A percentile compares a stretch with the other conserved stretches of the same genome.
Conservation (phyloP, 2,113 vertebrate species). For the Mustela lutreola region DNA sequence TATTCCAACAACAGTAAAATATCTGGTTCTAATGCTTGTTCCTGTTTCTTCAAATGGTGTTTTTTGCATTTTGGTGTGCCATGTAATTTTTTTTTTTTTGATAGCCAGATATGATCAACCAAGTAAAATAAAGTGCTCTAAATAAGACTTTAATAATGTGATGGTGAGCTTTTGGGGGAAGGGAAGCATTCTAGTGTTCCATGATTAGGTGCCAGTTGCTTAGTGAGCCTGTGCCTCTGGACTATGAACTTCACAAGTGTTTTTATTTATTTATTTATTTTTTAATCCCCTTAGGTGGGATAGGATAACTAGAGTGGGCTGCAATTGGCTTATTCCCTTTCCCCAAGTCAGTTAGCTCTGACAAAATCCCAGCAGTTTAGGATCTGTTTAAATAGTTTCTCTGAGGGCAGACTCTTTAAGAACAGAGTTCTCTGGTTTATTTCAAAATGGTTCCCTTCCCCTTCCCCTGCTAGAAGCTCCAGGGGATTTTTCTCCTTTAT, state of each 20-base stretch:
- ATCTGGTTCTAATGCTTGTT: neutral
- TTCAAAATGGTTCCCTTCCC: neutral
- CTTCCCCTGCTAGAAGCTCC: neutral
- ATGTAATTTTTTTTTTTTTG: neutral
- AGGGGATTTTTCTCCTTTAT: neutral
- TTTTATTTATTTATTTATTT: neutral
- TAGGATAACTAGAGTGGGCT: neutral
- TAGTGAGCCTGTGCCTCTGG: neutral
- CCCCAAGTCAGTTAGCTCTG: neutral
- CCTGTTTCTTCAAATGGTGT: neutral
- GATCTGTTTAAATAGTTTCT: neutral
- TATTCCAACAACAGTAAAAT: neutral
- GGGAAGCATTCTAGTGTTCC: neutral
- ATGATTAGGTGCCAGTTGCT: neutral
- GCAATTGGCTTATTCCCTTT: neutral
- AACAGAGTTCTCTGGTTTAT: neutral
- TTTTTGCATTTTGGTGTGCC: neutral
- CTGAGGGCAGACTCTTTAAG: neutral
- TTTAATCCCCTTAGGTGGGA: neutral
- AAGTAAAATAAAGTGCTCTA: neutral
- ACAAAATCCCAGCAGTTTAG: neutral
- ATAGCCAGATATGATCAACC: neutral
- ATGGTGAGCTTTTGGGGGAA: too few species aligned
- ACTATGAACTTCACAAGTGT: neutral
- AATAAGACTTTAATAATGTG: neutral